Base-by-base conservation (phyloP, 2,113 vertebrate species). In the Phainopepla nitens region DNA sequence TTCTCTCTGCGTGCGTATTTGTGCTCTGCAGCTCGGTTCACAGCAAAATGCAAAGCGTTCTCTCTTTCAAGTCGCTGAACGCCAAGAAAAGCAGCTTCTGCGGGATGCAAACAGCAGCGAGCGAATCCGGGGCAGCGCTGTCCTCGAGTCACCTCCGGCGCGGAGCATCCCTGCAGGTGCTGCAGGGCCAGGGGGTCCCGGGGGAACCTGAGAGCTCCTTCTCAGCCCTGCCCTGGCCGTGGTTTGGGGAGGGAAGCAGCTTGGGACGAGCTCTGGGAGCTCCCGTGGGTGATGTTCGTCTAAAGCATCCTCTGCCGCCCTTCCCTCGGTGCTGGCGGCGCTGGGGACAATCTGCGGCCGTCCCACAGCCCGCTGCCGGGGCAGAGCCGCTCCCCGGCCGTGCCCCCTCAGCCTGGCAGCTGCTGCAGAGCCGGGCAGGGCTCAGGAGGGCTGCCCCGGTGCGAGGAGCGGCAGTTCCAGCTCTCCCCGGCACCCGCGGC, bases 81-180 rank as follows among this genome's bases (percentile, higher is more conserved):
- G 88, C 92, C 94, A 93, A 94, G 85, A 80, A 93, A 96, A 96
- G 88, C 92, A 89, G 29, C 82, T 94, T 86, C 85, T 90, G 82
- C 58, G 76, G 71, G 11, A 61, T 72, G 73, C 71, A 17, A 86
- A 77, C 45, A 82, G 81, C 64, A 56, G 76, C 44, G 72, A 60
- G 72, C 35, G 27, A 16, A 73, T 90, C 47, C 4, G 2, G 79
- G 60, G 35, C 0, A 44, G 29, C 45, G 39, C 47, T 86, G 92
- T 82, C 93, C 95, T 83, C 6, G 33, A 19, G 94, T 95, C 60
- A 91, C 94, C 92, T 53, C 75, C 31, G 4, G 83, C 0, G 49
- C 61, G 33, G 73, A 73, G 11, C 42, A 70, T 44, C 78, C 61
- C 79, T 23, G 47, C 57, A 85, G 51, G 61, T 57, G 53, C 75